Base-by-base conservation (phyloP, 2,888 invertebrate genomes). In the Latrodectus hesperus region DNA sequence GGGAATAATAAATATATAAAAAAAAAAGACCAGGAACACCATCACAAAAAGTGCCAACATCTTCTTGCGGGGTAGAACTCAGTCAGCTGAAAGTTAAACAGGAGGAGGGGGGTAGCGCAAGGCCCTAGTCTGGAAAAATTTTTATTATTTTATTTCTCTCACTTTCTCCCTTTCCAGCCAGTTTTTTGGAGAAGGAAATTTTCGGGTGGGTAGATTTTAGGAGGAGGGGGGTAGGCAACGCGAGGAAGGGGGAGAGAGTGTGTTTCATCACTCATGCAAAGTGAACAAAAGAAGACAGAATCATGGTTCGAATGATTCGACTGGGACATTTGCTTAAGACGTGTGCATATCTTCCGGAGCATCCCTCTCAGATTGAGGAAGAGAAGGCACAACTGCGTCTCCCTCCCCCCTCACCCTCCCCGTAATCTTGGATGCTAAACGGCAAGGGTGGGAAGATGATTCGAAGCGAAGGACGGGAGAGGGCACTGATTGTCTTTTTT, bases 251-350 rank as follows among this genome's bases (percentile, higher is more conserved):
- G 73, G 60, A 17, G 38, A 10, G 74, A 49, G 73, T 26, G 70
- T 52, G 84, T 75, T 87, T 87, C 86, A 87, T 87, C 86, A 87
- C 77, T 87, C 86, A 87, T 87, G 86, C 86, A 87, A 81, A 81
- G 86, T 77, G 86, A 87, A 87, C 86, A 87, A 87, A 81, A 77
- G 76, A 60, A 67, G 81, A 74, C 81, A 70, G 80, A 80, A 86
- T 73, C 73, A 80, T 79, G 85, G 81, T 77, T 81, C 60, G 86
- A 55, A 87, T 87, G 76, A 77, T 81, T 87, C 86, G 67, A 55
- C 83, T 76, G 76, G 76, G 83, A 83, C 86, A 87, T 87, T 87
- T 87, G 86, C 81, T 87, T 87, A 87, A 87, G 86, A 87, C 75
- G 81, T 81, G 86, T 87, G 86, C 81, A 71, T 81, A 87, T 87